These are phyloP conservation scores for Eurytoma californica DNA, from an alignment of 2,888 invertebrate species.

Conservation along the genomic window DNA sequence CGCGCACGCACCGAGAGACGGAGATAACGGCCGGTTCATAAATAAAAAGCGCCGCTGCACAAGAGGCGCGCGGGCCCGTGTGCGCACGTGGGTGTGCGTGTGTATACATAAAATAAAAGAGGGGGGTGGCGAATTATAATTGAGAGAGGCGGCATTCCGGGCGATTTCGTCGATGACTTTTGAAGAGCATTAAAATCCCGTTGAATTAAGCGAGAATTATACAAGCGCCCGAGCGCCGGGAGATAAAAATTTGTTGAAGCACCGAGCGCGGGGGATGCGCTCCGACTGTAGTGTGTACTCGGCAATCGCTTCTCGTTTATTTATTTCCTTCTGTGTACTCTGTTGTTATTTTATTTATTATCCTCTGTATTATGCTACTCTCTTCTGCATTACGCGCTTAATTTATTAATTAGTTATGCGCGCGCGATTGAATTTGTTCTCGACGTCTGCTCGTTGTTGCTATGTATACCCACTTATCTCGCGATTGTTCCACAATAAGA, in stretches of 20 bases:
- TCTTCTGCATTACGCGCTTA: too few relatives aligned
- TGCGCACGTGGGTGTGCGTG: neutral
- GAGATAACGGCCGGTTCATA: conserved; percentile 53
- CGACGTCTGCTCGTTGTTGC: too few relatives aligned
- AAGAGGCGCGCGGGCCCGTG: conserved; percentile 29
- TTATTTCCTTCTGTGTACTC: neutral
- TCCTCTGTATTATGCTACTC: too few relatives aligned
- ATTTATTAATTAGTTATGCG: too few relatives aligned
- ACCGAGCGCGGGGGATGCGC: neutral
- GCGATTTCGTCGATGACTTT: conserved; percentile 54
- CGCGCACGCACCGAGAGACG: neutral
- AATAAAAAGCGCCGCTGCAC: conserved; percentile 52
- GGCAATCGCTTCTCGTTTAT: conserved; percentile 5
- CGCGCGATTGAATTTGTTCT: too few relatives aligned
- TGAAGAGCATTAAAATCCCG: conserved; percentile 55
- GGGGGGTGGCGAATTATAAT: conserved; percentile 37
- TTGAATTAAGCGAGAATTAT: conserved; percentile 53
- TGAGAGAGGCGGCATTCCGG: conserved; percentile 50
- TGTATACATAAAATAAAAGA: conserved; percentile 1
- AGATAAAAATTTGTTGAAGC: conserved; percentile 36
- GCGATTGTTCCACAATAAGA: too few relatives aligned
- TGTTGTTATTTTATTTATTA: neutral
- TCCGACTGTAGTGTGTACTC: neutral
- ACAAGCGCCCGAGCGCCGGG: neutral
- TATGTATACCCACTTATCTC: too few relatives aligned